Base-by-base conservation (phyloP, 2,113 vertebrate species). In the Ptychochromis oligacanthus region DNA sequence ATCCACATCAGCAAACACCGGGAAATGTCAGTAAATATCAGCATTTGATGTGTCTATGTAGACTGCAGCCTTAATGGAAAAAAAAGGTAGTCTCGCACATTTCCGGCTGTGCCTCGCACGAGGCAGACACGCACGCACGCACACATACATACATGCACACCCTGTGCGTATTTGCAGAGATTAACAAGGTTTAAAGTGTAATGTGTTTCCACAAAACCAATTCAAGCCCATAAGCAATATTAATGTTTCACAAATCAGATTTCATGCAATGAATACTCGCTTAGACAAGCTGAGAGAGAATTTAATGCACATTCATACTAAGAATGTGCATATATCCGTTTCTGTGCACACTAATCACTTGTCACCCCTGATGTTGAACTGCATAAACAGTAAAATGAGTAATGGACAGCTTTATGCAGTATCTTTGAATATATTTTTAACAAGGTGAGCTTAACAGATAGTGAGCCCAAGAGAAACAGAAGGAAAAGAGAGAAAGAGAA, bases 171-270 rank as follows among this genome's bases (percentile, higher is more conserved):
- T 81, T 88, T 61, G 58, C 5, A 34, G 46, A 77, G 72, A 87
- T 92, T 84, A 85, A 78, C 80, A 49, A 70, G 87, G n/a, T 86
- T 84, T 79, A 52, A 87, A 77, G 64, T 81, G 52, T 1, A 20
- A 75, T 28, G 36, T 58, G 60, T 82, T 83, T 87, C 40, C 49
- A 84, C 11, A 36, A 78, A 81, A 86, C 34, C 72, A 87, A 75
- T 87, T 72, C 67, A 58, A 40, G 59, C 57, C 62, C n/a, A 75
- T 77, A 78, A 89, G 80, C 55, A 75, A 83, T 82, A 83, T 88
- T 81, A 38, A 75, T 75, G 38, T 83, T 81, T 79, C 46, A n/a
- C 83, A 86, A 90, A 91, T 85, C 67, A 40, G 82, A 88, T 88
- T 85, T 87, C 78, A 57, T 86, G 84, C 82, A 88, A 74, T 80